Evolutionary conservation across 2,113 vertebrate genomes (phyloP), one percentile per base, ranked within the genome.

Genomic region (Chitala chitala): DNA sequence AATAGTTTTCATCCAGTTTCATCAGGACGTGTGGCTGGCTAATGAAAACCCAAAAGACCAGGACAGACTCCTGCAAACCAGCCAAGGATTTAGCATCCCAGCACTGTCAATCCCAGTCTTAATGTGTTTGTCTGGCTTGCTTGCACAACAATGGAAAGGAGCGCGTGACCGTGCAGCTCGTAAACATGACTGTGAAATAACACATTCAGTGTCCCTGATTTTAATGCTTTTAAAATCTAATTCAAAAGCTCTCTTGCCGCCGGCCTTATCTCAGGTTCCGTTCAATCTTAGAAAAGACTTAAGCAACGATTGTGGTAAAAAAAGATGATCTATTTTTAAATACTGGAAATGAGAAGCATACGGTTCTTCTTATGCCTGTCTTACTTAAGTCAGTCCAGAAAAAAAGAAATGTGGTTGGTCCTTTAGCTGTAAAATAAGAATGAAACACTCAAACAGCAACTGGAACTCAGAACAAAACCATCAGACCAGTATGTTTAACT

Each of bases 1-100:
- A 74, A 74, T 69, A 54, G 17, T 63, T 69, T 65, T 70, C 75
- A 65, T 29, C 13, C 8, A 26, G 70, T 72, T 76, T 76, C 75
- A 66, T 71, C 69, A 65, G 69, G 69, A 59, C 31, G 17, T 40
- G 33, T 56, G 20, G 5, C 24, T 13, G 54, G 17, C 42, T 63
- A 76, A 72, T 44, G 40, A 77, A 72, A 38, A 73, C 59, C 69
- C 75, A 12, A 38, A 29, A 65, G 75, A 55, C 40, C n/a, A 29
- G n/a, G 17, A n/a, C 63, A 66, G 38, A 40, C 63, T 66, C 36
- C 9, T 26, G 22, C 44, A 66, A 26, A 66, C 44, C 59, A 36
- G n/a, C 31, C 26, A 31, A 17, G 26, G 56, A 59, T 1, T n/a
- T n/a, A n/a, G 36, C 33, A 3, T 10, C 29, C 61, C 61, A 1